Evolutionary conservation across 2,113 vertebrate genomes (phyloP).

Genomic region (Ptilonorhynchus violaceus): DNA sequence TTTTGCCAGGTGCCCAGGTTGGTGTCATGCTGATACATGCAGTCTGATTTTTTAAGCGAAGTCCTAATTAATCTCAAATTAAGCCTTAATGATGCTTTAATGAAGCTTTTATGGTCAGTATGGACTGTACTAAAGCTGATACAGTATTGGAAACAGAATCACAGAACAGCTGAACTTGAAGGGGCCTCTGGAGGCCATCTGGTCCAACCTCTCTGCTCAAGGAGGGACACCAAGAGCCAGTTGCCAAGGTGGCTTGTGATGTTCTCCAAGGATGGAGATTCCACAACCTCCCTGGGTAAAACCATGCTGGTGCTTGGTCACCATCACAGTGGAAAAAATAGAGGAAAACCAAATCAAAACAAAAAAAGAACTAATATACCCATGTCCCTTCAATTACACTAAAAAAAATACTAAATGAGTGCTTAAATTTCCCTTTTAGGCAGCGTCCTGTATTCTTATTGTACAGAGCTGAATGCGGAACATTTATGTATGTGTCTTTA

Average conservation of each 20-base stretch:
- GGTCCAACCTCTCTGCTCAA: background rate
- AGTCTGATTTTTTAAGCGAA: background rate
- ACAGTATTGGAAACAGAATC: background rate
- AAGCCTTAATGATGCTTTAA: background rate
- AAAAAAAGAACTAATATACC: background rate
- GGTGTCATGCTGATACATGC: background rate
- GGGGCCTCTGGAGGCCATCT: no score
- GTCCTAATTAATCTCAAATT: background rate
- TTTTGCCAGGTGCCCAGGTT: background rate
- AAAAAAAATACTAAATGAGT: background rate
- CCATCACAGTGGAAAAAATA: background rate
- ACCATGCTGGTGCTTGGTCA: background rate
- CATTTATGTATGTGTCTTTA: background rate
- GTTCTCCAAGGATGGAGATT: background rate
- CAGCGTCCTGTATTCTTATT: background rate
- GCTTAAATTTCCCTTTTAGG: background rate
- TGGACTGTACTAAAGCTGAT: background rate
- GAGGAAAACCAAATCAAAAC: background rate
- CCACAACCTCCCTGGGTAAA: background rate
- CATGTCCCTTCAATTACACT: rapidly evolving
- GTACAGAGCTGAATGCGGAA: background rate
- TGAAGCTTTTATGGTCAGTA: background rate
- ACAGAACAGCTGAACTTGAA: background rate
- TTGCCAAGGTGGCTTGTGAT: background rate
- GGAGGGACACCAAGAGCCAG: background rate